Evolutionary conservation across 2,797 vertebrate species (phyloP).

Genomic region (Sparus aurata): DNA sequence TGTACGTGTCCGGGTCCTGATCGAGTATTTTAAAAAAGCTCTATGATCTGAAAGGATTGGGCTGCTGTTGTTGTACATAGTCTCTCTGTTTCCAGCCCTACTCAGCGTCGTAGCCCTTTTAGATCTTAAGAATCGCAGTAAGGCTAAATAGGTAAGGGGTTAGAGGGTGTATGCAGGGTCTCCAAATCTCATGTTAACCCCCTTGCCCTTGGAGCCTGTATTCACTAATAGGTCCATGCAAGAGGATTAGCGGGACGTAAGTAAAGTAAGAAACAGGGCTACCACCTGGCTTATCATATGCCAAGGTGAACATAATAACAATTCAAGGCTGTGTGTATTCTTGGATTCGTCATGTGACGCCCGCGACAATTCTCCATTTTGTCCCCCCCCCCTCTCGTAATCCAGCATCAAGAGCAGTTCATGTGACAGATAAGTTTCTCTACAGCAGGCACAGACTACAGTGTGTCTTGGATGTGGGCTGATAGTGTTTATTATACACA

Average conservation of each 20-base stretch:
- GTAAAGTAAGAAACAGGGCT: constrained; percentile 58
- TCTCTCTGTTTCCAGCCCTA: background rate
- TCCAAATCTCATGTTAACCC: constrained; percentile 75
- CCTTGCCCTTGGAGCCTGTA: constrained; percentile 37
- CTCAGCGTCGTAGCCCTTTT: background rate
- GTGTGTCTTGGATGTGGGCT: background rate
- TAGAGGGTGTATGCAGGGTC: constrained; percentile 35
- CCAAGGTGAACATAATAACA: constrained; percentile 15
- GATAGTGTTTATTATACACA: background rate
- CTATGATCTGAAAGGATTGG: constrained; percentile 31
- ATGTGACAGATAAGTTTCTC: background rate
- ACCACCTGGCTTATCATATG: constrained; percentile 66
- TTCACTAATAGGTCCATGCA: constrained; percentile 63
- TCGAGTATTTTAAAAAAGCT: constrained; percentile 24
- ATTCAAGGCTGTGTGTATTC: background rate
- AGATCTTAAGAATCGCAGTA: constrained; percentile 35
- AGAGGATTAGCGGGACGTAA: constrained; percentile 74
- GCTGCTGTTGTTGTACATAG: constrained; percentile 37
- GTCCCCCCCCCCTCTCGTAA: background rate
- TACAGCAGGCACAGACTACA: background rate
- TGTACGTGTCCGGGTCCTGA: background rate
- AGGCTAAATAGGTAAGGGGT: constrained; percentile 56
- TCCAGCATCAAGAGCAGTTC: background rate
- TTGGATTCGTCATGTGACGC: background rate
- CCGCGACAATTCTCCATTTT: background rate